phyloP scores from a whole-genome alignment of 1,140 invertebrate species.

The Papilio polyxenes region DNA sequence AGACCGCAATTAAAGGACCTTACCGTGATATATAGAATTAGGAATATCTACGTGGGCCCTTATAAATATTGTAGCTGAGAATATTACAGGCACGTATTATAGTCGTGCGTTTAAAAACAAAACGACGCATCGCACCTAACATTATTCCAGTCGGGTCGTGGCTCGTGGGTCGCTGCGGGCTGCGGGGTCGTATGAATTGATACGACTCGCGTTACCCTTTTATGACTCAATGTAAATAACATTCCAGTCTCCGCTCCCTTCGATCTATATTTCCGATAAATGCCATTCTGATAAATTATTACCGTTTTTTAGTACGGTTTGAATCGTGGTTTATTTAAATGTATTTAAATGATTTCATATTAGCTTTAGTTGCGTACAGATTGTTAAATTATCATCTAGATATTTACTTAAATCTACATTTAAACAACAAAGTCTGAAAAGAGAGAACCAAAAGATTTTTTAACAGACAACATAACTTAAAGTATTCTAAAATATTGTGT shows the following conservation, averaged over 20 bases:
- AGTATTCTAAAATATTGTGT: too few relatives aligned
- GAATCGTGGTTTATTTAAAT: slow-evolving; percentile 10
- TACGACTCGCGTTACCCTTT: slow-evolving; percentile 13
- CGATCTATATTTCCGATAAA: slow-evolving; percentile 28
- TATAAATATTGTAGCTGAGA: neutral
- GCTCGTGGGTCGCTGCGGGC: neutral
- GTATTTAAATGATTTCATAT: neutral
- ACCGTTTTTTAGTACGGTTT: slow-evolving; percentile 11
- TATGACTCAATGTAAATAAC: slow-evolving; percentile 24
- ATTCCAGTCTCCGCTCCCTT: slow-evolving; percentile 12
- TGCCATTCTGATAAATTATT: slow-evolving; percentile 26
- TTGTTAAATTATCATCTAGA: too few relatives aligned
- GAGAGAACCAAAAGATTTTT: too few relatives aligned
- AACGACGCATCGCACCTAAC: slow-evolving; percentile 9
- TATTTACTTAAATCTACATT: too few relatives aligned
- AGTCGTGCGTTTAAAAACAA: slow-evolving; percentile 12
- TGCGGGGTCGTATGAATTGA: slow-evolving; percentile 18
- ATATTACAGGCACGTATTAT: slow-evolving; percentile 9
- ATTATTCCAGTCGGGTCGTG: neutral
- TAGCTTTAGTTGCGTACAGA: neutral
- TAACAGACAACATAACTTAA: too few relatives aligned
- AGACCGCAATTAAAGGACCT: slow-evolving; percentile 7
- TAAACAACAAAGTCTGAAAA: too few relatives aligned
- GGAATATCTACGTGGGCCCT: slow-evolving; percentile 1
- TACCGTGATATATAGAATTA: slow-evolving; percentile 6